Evolutionary conservation across 2,888 invertebrate genomes (phyloP), one percentile per base, ranked within the genome.

Genomic region (Noctua pronuba): DNA sequence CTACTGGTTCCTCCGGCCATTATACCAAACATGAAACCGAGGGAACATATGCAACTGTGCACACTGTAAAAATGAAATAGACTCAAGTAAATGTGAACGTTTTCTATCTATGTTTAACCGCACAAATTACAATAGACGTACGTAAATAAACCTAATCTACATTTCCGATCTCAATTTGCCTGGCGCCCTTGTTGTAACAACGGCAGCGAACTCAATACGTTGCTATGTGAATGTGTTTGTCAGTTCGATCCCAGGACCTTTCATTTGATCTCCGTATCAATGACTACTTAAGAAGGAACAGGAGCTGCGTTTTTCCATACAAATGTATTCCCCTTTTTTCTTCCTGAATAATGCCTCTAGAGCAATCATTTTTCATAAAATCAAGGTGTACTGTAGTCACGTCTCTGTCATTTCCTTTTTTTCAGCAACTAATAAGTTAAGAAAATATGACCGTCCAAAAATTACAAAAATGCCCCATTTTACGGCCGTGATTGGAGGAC

Each of bases 241-340:
- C 38, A 62, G 52, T 72, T 31, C 65, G 38, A 65, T 84, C 80
- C 68, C 80, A 77, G 46, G 73, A 72, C 77, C 83, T 84, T 73
- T 74, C 71, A 73, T n/a, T 76, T 83, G 84, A 74, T 80, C 73
- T 69, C 62, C 72, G 46, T 84, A 75, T 83, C 72, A 28, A 46
- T 35, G 11, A 35, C 35, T 73, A 65, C 44, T 38, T 65, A 60
- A 41, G 69, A 41, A 7, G 41, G 41, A 41, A 41, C 41, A 38
- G 38, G 7, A 2, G 7, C 38, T 38, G 38, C 38, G 38, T 38
- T 38, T 38, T 38, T 38, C 8, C 7, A 38, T 38, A 38, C 38
- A 38, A 38, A 38, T 7, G 38, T 38, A 38, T 2, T 38, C 38
- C 38, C 38, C 7, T 38, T 38, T 38, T 38, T 38, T 7, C 38